Evolutionary conservation across 2,797 vertebrate species (phyloP), one percentile per base, ranked within the genome.

Genomic region (Arctocebus calabarensis): DNA sequence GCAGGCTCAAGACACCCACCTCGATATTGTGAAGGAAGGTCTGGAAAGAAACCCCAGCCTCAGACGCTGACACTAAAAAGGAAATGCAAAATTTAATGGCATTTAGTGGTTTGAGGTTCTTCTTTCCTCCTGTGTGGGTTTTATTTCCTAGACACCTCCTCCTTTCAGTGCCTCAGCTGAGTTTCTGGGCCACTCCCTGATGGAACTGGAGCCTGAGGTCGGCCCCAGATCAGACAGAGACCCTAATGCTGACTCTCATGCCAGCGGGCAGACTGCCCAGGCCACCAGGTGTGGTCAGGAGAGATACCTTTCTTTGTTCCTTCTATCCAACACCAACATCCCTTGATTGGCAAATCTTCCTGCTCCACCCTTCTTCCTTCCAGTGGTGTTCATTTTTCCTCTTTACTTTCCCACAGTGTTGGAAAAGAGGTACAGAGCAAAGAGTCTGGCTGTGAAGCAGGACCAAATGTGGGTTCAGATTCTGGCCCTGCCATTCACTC

Each of bases 1-100:
- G 5, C 3, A 17, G 0, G 0, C 17, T 23, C 27, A n/a, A n/a
- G 16, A 16, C 40, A 25, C 20, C 55, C 0, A 10, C 27, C 48
- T 57, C 19, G 62, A 78, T 12, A 19, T 11, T 27, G 7, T 34
- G 37, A 71, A 93, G 75, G 55, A 64, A 34, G 61, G 2, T 55
- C 29, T 34, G 62, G 27, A 68, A 70, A 78, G 68, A 90, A 94
- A 84, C 29, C n/a, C 19, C 17, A 82, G 57, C 34, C 52, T 90
- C 62, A n/a, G 57, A 52, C 20, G 40, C 90, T 55, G 23, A 75
- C 25, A 9, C 17, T 5, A 45, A 81, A 71, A 75, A 78, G 85
- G 71, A 95, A 92, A 55, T 4, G 9, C 59, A 32, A 89, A 40
- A 45, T 25, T 40, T 27, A 92, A 45, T 37, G 81, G 82, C 66